Evolutionary conservation across 1,140 invertebrate species (phyloP), one percentile per base, ranked within the genome.

Genomic region (Lucilia sericata): DNA sequence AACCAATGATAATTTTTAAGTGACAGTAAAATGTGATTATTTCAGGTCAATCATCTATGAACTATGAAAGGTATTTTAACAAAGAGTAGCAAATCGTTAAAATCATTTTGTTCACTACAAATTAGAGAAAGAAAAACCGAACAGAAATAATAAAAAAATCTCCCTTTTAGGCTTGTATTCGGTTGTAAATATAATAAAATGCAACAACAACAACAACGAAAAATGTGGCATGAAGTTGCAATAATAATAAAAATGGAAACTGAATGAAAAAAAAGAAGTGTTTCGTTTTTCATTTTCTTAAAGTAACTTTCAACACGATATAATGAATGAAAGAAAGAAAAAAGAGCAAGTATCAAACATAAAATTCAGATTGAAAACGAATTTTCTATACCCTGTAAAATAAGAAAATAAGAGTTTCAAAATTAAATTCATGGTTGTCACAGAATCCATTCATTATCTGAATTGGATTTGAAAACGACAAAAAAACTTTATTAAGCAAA

Each of bases 1-100:
- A 30, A 3, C 14, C 55, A 60, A 14, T 17, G 55, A 60, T 60
- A 14, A 60, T 60, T 60, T 60, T n/a, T 60, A 60, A 60, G 55
- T 60, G 55, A 60, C 55, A 60, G n/a, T n/a, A 60, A 60, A 60
- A 60, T 14, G 12, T 60, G 55, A 60, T 60, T 60, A 60, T 60
- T 60, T 60, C 55, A 60, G 55, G 55, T 60, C 55, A 60, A 60
- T 60, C 55, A 60, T 60, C 19, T 70, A 21, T 19, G 65, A 70
- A 21, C 65, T 70, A 21, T 70, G 19, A 70, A 70, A 70, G 19
- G 65, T 12, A 70, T 21, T 70, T 70, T 25, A 70, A 70, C 19
- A 70, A 70, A 70, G 65, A 60, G 55, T 60, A 60, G 55, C 55
- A 60, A 17, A 60, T 60, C n/a, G 55, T 60, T n/a, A n/a, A 60